Evolutionary conservation across 2,113 vertebrate species (phyloP), one percentile per base, ranked within the genome.

Genomic region (Rhadina sibilatrix): DNA sequence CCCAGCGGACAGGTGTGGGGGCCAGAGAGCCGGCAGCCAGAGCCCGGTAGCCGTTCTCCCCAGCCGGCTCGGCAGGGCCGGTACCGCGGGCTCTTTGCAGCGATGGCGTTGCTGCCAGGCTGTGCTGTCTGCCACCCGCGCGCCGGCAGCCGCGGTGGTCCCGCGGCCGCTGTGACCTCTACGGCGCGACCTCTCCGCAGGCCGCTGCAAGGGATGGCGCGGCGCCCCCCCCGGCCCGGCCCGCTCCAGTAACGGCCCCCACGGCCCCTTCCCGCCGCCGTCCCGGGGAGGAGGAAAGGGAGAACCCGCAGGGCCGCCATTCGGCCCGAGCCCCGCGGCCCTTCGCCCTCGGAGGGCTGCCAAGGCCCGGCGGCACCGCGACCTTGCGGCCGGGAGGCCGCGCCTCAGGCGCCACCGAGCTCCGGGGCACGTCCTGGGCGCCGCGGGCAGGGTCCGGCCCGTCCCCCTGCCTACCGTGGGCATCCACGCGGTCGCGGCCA

Each of bases 31-130:
- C 5, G 23, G 8, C 23, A 2, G 21, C 2, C 46, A 15, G 4
- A 23, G 12, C 28, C n/a, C 28, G 2, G 27, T 0, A 9, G 5
- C 57, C 9, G 7, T 3, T 20, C 18, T n/a, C 25, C 25, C 31
- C 35, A 11, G 22, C 3, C 16, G 23, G 4, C 60, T 31, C 47
- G 4, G 19, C 16, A 21, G 7, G 0, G 61, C 12, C 0, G 37
- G 8, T 5, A 4, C 4, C 1, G 19, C 42, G 57, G 6, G 17
- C 23, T 37, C 27, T 2, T 4, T 3, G 3, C 52, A 23, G 59
- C 7, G 40, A 7, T 0, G 46, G 4, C 60, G 31, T 7, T 38
- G 37, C 37, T 38, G 37, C 37, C 37, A 6, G 17, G 49, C 38
- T 1, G 10, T 0, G 17, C 53, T 1, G 46, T 2, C 12, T 3